Evolutionary conservation across 1,140 invertebrate species (phyloP), one percentile per base, ranked within the genome.

Genomic region (Musca vetustissima): DNA sequence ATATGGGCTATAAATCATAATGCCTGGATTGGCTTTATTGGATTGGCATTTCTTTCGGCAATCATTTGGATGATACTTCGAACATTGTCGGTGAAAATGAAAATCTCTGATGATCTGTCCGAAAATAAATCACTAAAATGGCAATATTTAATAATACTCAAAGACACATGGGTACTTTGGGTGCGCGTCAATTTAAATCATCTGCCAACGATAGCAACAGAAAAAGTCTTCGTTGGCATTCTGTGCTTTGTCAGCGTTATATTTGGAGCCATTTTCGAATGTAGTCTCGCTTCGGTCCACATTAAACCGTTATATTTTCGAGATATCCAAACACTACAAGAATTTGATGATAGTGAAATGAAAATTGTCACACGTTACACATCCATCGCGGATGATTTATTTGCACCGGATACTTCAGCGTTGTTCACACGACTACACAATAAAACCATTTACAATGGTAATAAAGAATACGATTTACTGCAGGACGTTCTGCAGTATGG

Each of bases 281-380:
- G 81, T 1, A 79, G 78, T 28, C 66, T 84, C 55, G 78, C 83
- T n/a, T 82, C 83, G 0, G 79, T 72, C n/a, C 78, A 83, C 28
- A 83, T 80, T 36, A 78, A 80, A 57, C 77, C 81, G 2, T 32
- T 82, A 14, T 80, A 83, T 72, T 84, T 84, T 50, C 74, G 75
- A 14, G 78, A 85, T 21, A 83, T 85, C 3, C 71, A 79, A 15
- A 83, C 83, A 0, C 67, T 85, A 50, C 71, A 83, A 59, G 77
- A 85, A 24, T 85, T 67, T 1, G 83, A 83, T n/a, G 71, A 78
- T 0, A 73, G 75, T 0, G 74, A 78, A 4, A 32, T 74, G 4
- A 66, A 71, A 0, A 80, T 83, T n/a, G 74, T 79, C 13, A 78
- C 75, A 1, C 82, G 81, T 66, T 77, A 82, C 73, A 74, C 70